Conservation (phyloP, 2,888 invertebrate species). For the Poecilobothrus nobilitatus region DNA sequence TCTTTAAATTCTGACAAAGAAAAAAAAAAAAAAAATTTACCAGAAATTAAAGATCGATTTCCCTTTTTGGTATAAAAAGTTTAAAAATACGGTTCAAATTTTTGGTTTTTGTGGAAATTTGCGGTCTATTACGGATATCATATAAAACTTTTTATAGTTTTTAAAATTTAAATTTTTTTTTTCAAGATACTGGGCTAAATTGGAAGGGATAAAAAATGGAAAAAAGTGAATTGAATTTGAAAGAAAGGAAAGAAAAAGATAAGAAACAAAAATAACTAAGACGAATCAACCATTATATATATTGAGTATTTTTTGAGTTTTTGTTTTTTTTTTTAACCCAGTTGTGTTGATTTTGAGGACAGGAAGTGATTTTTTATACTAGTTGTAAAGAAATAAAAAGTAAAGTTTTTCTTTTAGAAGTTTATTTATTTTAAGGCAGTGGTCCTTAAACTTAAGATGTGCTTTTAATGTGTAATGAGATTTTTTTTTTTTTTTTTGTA, state of each 20-base stretch:
- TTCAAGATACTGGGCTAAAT: background rate
- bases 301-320: background rate
- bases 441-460: background rate
- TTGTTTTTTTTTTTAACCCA: background rate
- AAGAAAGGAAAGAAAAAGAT: background rate
- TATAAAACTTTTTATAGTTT: background rate
- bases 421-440: background rate
- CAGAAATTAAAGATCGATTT: constrained; percentile 2
- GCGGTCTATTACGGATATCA: background rate
- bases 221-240: background rate
- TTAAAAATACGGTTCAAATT: background rate
- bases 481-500: no score
- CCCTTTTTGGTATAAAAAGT: background rate
- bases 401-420: no score
- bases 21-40: background rate
- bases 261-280: background rate
- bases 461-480: no score
- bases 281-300: background rate
- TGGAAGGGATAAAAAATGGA: no score
- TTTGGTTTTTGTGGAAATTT: background rate
- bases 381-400: background rate
- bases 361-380: constrained; percentile 1
- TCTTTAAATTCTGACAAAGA: no score
- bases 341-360: constrained; percentile 2
- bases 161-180: background rate